These are phyloP conservation scores for Drosophila tropicalis DNA, from an alignment of 1,140 invertebrate species.

Conservation along the genomic window DNA sequence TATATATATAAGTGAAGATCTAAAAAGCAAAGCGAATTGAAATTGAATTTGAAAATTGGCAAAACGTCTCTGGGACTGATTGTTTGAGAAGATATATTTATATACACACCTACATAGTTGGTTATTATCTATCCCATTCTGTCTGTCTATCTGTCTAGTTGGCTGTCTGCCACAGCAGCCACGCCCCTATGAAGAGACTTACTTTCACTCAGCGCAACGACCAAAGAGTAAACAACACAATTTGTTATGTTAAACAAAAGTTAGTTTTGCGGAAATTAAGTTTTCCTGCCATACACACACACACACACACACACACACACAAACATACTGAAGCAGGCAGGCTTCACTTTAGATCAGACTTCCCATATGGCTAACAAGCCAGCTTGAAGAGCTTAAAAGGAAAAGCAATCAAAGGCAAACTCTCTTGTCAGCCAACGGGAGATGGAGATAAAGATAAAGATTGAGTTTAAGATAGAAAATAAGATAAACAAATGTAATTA, in stretches of 20 bases:
- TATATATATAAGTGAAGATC: background rate
- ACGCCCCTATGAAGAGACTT: constrained; percentile 30
- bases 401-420: constrained; percentile 2
- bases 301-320: constrained; percentile 37
- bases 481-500: constrained; percentile 70
- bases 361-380: constrained; percentile 38
- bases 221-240: constrained; percentile 76
- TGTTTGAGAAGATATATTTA: background rate
- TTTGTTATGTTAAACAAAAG: constrained; percentile 81
- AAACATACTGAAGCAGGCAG: constrained; percentile 6
- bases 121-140: background rate
- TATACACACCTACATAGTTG: background rate
- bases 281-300: constrained; percentile 69
- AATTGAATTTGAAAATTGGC: constrained; percentile 52
- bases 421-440: background rate
- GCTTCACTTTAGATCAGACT: constrained; percentile 24
- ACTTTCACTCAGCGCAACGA: constrained; percentile 61
- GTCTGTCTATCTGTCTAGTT: background rate
- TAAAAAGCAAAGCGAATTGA: constrained; percentile 46
- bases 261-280: constrained; percentile 81
- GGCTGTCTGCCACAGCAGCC: constrained; percentile 37
- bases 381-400: constrained; percentile 18
- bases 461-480: constrained; percentile 9
- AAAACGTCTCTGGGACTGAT: constrained; percentile 25
- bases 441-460: background rate